These are phyloP conservation scores for Stenodera caucasica DNA, from an alignment of 2,888 invertebrate genomes.

Conservation along the genomic window DNA sequence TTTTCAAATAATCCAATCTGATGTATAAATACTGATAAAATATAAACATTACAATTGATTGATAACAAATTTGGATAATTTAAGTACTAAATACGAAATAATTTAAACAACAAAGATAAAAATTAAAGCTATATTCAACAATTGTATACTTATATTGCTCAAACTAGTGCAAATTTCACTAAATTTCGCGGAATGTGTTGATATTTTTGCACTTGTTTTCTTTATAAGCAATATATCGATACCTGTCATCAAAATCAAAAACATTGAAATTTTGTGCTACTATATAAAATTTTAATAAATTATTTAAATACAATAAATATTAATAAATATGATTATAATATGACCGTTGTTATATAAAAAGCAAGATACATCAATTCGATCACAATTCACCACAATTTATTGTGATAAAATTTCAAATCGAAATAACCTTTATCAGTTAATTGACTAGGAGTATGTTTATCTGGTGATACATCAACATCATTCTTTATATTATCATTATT, in stretches of 20 bases:
- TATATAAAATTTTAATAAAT: conserved; percentile 24
- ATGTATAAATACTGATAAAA: background rate
- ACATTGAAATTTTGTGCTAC: conserved; percentile 18
- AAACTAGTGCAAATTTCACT: conserved; percentile 7
- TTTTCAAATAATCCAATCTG: background rate
- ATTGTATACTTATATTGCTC: conserved; percentile 11
- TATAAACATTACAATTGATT: background rate
- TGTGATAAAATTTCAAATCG: conserved; percentile 78
- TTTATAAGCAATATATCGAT: conserved; percentile 8
- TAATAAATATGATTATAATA: conserved; percentile 16
- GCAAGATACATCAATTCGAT: conserved; percentile 16
- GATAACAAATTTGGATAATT: background rate
- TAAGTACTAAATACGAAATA: background rate
- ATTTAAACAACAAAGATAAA: background rate
- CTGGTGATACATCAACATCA: conserved; percentile 42
- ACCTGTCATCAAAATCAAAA: too few species aligned
- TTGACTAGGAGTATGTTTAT: conserved; percentile 52
- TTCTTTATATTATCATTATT: conserved; percentile 12
- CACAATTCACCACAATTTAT: conserved; percentile 68
- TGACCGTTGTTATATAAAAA: conserved; percentile 21
- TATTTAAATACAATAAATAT: conserved; percentile 21
- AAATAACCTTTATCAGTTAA: conserved; percentile 69
- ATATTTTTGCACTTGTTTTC: conserved; percentile 6
- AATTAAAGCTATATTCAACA: conserved; percentile 16
- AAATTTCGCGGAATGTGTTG: conserved; percentile 11